Base-by-base conservation (phyloP, 2,888 invertebrate genomes). In the Galeruca laticollis region DNA sequence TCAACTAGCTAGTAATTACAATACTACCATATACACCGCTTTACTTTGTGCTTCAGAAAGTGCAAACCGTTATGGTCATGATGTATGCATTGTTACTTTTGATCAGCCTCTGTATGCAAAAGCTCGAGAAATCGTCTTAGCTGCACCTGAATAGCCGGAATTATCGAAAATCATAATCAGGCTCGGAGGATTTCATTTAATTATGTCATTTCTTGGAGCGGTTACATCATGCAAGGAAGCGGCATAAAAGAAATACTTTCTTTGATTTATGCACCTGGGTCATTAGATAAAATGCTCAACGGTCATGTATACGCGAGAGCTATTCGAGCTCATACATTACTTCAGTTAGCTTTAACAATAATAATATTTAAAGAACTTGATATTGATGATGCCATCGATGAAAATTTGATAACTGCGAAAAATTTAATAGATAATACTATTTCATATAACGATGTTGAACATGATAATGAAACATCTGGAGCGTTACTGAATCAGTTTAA, bases 141-240 rank as follows among this genome's bases (percentile, higher is more conserved):
- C 37, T 2, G 59, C 68, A 56, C 62, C 72, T 68, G 73, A 73
- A 40, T 74, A 69, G 63, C 73, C 79, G 74, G 62, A 78, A 69
- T 59, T 79, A 76, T 75, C 86, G 37, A 83, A 83, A 37, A 70
- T 79, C 21, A 61, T 77, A 43, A 59, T 79, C 13, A 74, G 77
- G 68, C 77, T 80, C 8, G 79, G 78, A 68, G 78, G 75, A 37
- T 37, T 37, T 63, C 37, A 37, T 37, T 37, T 37, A 37, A 37
- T 37, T 37, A 37, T 37, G 37, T 37, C 37, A 37, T 77, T 80
- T 70, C 77, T 60, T 84, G 15, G 82, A 69, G 66, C 78, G 84
- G 83, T 33, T 71, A 78, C 67, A 80, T 84, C 66, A 85, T 85
- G 84, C 70, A 75, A 59, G 83, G 84, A 67, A 84, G 84, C n/a